Evolutionary conservation across 2,113 vertebrate species (phyloP).

Genomic region (Pipra filicauda): DNA sequence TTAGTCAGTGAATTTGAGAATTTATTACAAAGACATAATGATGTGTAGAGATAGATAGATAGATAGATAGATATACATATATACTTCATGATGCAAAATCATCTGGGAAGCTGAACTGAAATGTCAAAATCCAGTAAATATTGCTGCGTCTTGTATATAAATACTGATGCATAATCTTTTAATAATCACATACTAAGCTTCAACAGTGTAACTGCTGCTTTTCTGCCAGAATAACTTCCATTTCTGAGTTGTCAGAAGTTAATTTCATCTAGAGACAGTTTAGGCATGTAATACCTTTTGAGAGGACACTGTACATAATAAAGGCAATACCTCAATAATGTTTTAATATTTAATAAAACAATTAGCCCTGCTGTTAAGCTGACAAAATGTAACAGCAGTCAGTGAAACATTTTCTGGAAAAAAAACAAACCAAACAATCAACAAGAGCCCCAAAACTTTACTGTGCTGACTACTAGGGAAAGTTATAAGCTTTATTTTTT

Average conservation of each 20-base stretch:
- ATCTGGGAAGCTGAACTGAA: neutral
- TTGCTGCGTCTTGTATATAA: neutral
- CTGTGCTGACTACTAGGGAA: neutral
- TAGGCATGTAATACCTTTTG: neutral
- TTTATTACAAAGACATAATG: neutral
- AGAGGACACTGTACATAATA: neutral
- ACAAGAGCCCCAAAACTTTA: neutral
- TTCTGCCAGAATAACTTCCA: neutral
- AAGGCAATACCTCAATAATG: neutral
- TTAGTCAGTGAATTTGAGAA: neutral
- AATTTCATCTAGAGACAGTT: neutral
- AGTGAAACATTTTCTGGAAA: neutral
- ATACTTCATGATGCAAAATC: neutral
- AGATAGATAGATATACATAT: neutral
- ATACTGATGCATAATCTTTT: neutral
- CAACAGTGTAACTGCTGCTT: neutral
- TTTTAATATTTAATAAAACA: neutral
- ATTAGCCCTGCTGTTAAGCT: neutral
- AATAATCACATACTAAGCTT: neutral
- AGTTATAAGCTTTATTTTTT: neutral
- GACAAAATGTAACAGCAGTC: neutral
- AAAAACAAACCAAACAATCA: neutral
- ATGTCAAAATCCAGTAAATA: neutral
- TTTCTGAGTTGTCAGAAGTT: neutral
- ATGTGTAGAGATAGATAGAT: neutral